Base-by-base conservation (phyloP, 2,113 vertebrate genomes). In the Strigops habroptila region DNA sequence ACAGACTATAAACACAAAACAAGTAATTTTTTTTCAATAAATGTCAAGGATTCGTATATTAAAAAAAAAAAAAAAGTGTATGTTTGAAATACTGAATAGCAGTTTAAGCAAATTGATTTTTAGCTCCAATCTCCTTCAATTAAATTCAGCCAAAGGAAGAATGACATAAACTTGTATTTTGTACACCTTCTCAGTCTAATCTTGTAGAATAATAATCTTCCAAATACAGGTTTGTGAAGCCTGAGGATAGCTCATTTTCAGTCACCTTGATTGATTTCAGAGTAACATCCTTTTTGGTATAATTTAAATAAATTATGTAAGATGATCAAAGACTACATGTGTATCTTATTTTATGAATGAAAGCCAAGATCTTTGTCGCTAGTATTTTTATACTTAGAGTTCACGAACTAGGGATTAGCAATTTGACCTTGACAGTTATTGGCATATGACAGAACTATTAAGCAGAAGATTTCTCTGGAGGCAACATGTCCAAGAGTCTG, bases 351-450 rank as follows among this genome's bases (percentile, higher is more conserved):
- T 88, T 59, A 37, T 21, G 12, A 67, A 37, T 21, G 12, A 67
- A 80, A 88, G 5, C 12, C 6, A 60, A 49, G 19, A 67, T 28
- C 30, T 27, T 95, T 79, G 33, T 39, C n/a, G 67, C 12, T 74
- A 57, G 18, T 86, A 41, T 28, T 88, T 67, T 53, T 77, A 14
- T 37, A 6, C 53, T 94, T 76, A 14, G 23, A 77, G 63, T 77
- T 91, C 53, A 55, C 37, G 55, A 92, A 78, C 28, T 14, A 81
- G n/a, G 31, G 68, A 57, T 91, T 79, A 95, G 5, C n/a, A 77
- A 79, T 75, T 79, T 91, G 49, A 95, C 86, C 78, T 91, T 94
- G 53, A 53, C 21, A 70, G 46, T 90, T 81, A 81, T 68, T 75
- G n/a, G 18, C 63, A 33, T 84, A 25, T 92, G 78, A 88, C 31